A percentile compares a stretch with the other conserved stretches of the same genome.
Conservation (phyloP, 2,113 vertebrate species). For the Dicrurus megarhynchus region DNA sequence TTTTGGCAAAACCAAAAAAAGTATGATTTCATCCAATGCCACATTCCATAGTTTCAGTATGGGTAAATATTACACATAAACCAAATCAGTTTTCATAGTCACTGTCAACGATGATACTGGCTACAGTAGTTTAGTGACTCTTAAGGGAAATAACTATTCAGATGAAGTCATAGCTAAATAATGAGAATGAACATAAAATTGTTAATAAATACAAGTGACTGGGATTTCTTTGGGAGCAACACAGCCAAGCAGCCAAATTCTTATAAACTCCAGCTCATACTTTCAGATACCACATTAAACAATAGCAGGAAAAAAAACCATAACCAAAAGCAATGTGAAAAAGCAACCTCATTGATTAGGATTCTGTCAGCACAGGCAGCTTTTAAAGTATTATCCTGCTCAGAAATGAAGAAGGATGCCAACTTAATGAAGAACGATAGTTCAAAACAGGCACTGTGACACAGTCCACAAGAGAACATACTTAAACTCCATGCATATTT, state of each 20-base stretch:
- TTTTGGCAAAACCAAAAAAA: neutral
- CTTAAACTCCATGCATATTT: neutral
- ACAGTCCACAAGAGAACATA: neutral
- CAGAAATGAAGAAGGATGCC: neutral
- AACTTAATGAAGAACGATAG: neutral
- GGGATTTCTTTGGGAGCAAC: neutral
- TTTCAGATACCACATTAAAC: neutral
- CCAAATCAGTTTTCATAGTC: neutral
- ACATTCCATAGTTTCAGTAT: neutral
- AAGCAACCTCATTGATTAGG: neutral
- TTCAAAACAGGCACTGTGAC: neutral
- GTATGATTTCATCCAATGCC: neutral
- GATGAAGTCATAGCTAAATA: neutral
- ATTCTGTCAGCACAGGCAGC: neutral
- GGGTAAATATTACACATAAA: neutral
- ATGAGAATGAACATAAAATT: neutral
- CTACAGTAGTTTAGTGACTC: neutral
- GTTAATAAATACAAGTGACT: neutral
- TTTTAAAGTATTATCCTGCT: neutral
- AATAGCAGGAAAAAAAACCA: neutral
- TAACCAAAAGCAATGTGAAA: neutral
- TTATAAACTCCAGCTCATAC: neutral
- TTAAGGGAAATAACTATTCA: neutral
- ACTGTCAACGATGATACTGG: neutral
- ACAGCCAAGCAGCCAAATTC: neutral